Evolutionary conservation across 2,113 vertebrate species (phyloP).

Genomic region (Cheilinus undulatus): DNA sequence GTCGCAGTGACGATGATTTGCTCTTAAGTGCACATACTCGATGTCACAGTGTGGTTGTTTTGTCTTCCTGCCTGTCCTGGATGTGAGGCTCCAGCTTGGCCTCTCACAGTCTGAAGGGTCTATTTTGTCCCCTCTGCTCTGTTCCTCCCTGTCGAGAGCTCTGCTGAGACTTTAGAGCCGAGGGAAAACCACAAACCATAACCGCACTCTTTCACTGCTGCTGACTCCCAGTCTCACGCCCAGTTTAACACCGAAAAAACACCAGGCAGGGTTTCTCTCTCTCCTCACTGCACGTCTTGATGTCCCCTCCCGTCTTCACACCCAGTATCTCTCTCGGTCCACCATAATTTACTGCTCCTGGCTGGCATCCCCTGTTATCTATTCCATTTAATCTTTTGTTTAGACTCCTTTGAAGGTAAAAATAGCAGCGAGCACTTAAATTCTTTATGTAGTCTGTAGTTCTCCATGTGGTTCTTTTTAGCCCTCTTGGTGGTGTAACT

Average conservation of each 20-base stretch:
- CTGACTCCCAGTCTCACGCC: constrained; percentile 68
- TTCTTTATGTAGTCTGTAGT: constrained; percentile 10
- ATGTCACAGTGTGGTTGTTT: constrained; percentile 18
- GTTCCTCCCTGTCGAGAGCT: constrained; percentile 40
- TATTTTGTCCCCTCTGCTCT: constrained; percentile 39
- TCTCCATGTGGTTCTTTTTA: constrained; percentile 21
- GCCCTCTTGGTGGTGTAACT: constrained; percentile 22
- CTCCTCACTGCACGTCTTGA: constrained; percentile 14
- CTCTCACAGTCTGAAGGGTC: constrained; percentile 44
- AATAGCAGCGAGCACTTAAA: constrained; percentile 46
- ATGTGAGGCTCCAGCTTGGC: constrained; percentile 21
- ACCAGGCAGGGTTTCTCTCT: constrained; percentile 3
- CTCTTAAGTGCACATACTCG: constrained; percentile 14
- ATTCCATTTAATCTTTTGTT: constrained; percentile 32
- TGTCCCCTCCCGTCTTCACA: constrained; percentile 25
- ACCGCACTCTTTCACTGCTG: constrained; percentile 63
- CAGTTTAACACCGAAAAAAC: constrained; percentile 67
- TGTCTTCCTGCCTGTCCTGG: constrained; percentile 7
- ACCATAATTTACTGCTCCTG: constrained; percentile 33
- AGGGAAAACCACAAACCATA: constrained; percentile 68
- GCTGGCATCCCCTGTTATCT: constrained; percentile 4
- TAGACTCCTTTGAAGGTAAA: constrained; percentile 16
- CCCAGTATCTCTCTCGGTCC: constrained; percentile 28
- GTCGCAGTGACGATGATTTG: constrained; percentile 27
- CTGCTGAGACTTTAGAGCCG: constrained; percentile 43